These are phyloP conservation scores for Nemotelus nigrinus DNA, from an alignment of 2,888 invertebrate genomes.

Conservation along the genomic window DNA sequence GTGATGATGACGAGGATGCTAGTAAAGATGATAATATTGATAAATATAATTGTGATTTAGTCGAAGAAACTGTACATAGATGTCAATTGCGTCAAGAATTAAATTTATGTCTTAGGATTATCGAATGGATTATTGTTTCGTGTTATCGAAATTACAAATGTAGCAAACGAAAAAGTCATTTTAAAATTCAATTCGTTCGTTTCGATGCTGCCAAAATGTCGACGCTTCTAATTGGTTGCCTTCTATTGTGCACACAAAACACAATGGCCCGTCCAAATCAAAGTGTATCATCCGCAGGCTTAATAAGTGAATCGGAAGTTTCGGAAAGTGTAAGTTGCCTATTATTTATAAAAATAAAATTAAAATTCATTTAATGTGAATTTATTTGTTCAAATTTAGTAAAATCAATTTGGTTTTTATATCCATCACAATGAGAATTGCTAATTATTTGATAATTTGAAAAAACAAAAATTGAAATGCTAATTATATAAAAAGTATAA, in stretches of 20 bases:
- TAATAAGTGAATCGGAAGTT: constrained; percentile 39
- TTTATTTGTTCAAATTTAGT: not conserved
- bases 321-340: constrained; percentile 46
- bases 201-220: constrained; percentile 29
- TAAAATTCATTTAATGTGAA: not conserved
- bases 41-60: constrained; percentile 46
- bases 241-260: constrained; percentile 54
- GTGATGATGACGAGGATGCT: too few relatives aligned
- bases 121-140: constrained; percentile 36
- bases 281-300: constrained; percentile 45
- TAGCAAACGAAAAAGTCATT: constrained; percentile 25
- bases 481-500: too few relatives aligned
- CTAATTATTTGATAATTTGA: not conserved
- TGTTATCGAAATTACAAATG: constrained; percentile 21
- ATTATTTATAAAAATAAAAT: not conserved
- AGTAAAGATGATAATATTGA: constrained; percentile 15
- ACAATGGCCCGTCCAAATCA: constrained; percentile 62
- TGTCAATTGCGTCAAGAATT: constrained; percentile 41
- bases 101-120: constrained; percentile 35
- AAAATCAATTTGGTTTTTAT: not conserved
- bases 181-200: not conserved
- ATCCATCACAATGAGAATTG: not conserved
- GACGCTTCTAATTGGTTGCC: constrained; percentile 43
- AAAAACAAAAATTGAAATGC: too few relatives aligned
- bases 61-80: constrained; percentile 32